Evolutionary conservation across 2,888 invertebrate species (phyloP), one percentile per base, ranked within the genome.

Genomic region (Drosophila silvestris): DNA sequence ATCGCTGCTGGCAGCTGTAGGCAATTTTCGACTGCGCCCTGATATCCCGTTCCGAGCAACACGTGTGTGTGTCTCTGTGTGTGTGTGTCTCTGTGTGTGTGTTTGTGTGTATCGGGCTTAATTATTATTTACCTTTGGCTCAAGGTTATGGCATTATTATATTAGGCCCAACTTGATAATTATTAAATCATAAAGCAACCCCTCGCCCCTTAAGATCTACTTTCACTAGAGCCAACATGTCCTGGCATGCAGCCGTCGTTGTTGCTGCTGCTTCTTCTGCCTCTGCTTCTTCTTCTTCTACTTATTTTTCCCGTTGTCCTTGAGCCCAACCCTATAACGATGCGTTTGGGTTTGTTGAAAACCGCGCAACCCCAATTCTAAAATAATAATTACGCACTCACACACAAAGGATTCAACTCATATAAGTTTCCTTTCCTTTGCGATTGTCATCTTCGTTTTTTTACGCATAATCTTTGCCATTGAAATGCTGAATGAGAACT

Each of bases 51-150:
- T 56, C 30, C 56, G 64, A 73, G 89, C 86, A 87, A 90, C 86
- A 86, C 86, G 86, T 90, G 89, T 76, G 71, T 60, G 61, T 12
- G 19, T 22, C 22, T 51, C 7, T 32, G 32, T 28, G 12, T 33
- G 10, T 26, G 28, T 19, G 33, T 77, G 28, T 44, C 22, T 54
- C 56, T 22, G 41, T 19, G 81, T 70, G 67, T 79, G 50, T 53
- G 71, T 71, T 26, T 60, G 54, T 70, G 30, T 30, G 22, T n/a
- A 32, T 58, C 50, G 58, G 53, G 63, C 74, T 73, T 89, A 90
- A 90, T 90, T 90, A 83, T 86, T 87, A 86, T 90, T 87, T 90
- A 89, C 89, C 70, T 75, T 74, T 39, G 63, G 77, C 71, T 89
- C 89, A 89, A 88, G 90, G 89, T 89, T 88, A 88, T 74, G 78